A percentile compares a stretch with the other conserved stretches of the same genome.
Evolutionary conservation across 2,113 vertebrate genomes (phyloP).

Genomic region (Chauna torquata): DNA sequence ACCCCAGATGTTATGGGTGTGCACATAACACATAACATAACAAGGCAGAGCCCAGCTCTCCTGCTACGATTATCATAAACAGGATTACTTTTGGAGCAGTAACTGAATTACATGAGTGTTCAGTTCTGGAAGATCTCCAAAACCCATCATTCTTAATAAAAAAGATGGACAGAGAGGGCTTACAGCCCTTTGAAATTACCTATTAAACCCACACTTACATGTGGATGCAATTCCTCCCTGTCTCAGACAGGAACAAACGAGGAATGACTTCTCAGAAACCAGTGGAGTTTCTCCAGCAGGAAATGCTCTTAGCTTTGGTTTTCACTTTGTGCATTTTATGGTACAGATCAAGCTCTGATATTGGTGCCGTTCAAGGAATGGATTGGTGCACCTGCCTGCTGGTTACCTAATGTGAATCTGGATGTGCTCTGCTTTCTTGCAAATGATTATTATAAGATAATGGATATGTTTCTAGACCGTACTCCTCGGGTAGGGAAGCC

Average conservation of each 20-base stretch:
- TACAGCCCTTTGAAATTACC: constrained; percentile 57
- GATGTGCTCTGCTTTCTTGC: background rate
- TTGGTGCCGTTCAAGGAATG: background rate
- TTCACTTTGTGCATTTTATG: background rate
- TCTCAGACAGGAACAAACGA: constrained; percentile 15
- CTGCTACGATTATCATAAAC: constrained; percentile 38
- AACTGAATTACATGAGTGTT: constrained; percentile 59
- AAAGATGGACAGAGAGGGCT: constrained; percentile 44
- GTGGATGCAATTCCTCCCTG: constrained; percentile 28
- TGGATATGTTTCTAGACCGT: background rate
- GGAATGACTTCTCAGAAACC: constrained; percentile 19
- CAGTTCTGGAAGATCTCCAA: constrained; percentile 50
- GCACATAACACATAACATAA: too few relatives aligned
- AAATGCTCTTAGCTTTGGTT: background rate
- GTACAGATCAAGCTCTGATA: background rate
- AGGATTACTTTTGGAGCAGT: constrained; percentile 57
- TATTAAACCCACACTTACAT: constrained; percentile 40
- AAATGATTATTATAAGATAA: background rate
- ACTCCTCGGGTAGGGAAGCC: background rate
- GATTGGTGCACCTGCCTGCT: background rate
- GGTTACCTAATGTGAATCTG: background rate
- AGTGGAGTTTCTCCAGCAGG: background rate
- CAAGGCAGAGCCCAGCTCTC: background rate
- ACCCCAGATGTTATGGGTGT: constrained; percentile 10
- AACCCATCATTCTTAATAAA: constrained; percentile 39